Base-by-base conservation (phyloP, 2,888 invertebrate genomes). In the Caenorhabditis virilis region DNA sequence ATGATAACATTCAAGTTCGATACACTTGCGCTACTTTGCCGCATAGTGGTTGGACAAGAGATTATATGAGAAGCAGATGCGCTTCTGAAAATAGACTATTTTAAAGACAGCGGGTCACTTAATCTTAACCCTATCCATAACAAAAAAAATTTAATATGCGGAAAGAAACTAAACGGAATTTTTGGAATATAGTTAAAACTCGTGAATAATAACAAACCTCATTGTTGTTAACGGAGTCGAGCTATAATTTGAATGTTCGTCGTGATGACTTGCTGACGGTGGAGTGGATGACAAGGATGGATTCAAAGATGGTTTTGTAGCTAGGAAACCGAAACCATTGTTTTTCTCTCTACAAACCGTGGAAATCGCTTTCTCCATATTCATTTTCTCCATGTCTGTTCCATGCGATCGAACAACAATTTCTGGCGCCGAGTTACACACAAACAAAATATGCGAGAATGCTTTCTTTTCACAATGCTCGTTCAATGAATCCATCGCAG, bases 361-460 rank as follows among this genome's bases (percentile, higher is more conserved):
- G 9, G 46, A 7, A 1, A 52, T n/a, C 1, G 50, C 52, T 2
- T 42, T 6, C 0, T 52, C 52, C 7, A 58, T 11, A 23, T 41
- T 30, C 39, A 54, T 46, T n/a, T n/a, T n/a, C n/a, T n/a, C n/a
- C n/a, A n/a, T n/a, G n/a, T n/a, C n/a, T n/a, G n/a, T n/a, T n/a
- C n/a, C 46, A 11, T 53, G 50, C 1, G 48, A 49, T 27, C 22
- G 27, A 11, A 41, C 33, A 0, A 57, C 4, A 7, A 53, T 30
- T 20, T 63, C 63, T 18, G 46, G 38, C 22, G 26, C n/a, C 13
- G 48, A 2, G 23, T 54, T 64, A 22, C 36, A 50, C 18, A 70
- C 57, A 2, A 52, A 57, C 2, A 70, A 49, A 33, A 53, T 41
- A 38, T 66, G 55, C 0, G 53, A 26, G 18, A 70, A 56, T 9